These are phyloP conservation scores for Leucophenga varia DNA, from an alignment of 1,140 invertebrate species.

Conservation along the genomic window DNA sequence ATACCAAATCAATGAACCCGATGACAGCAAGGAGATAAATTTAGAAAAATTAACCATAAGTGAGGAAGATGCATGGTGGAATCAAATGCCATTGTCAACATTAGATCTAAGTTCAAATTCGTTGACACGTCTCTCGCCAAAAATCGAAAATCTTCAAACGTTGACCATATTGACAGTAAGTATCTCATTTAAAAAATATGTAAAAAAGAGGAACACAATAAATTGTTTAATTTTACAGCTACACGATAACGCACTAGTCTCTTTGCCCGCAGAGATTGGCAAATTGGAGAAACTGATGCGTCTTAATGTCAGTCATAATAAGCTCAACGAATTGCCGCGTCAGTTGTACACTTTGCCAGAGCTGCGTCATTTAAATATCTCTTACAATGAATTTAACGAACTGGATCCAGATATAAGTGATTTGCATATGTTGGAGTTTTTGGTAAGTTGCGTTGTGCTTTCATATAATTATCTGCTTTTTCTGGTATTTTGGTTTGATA, in stretches of 20 bases:
- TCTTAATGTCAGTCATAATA: slow-evolving; percentile 80
- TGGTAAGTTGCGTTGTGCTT: slow-evolving; percentile 66
- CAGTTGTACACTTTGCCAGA: slow-evolving; percentile 70
- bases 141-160: slow-evolving; percentile 70
- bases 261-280: slow-evolving; percentile 75
- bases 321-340: slow-evolving; percentile 64
- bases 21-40: slow-evolving; percentile 67
- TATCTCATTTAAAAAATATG: not conserved
- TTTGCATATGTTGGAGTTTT: slow-evolving; percentile 70
- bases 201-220: not conserved
- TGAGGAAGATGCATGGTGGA: slow-evolving; percentile 79
- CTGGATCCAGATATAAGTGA: slow-evolving; percentile 67
- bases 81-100: slow-evolving; percentile 73
- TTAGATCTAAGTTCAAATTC: slow-evolving; percentile 81
- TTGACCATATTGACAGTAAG: slow-evolving; percentile 73
- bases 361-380: slow-evolving; percentile 68
- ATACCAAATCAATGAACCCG: slow-evolving; percentile 77
- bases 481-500: no score
- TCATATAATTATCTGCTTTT: no score
- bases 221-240: slow-evolving; percentile 59
- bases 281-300: slow-evolving; percentile 71
- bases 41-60: slow-evolving; percentile 62
- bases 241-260: slow-evolving; percentile 75
- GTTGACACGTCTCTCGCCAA: slow-evolving; percentile 66
- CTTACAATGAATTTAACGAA: slow-evolving; percentile 67